Percentiles rank a stretch among this genome's conserved stretches.
These are phyloP conservation scores for Leptonema lineaticorne DNA, from an alignment of 1,140 invertebrate genomes.

Conservation along the genomic window DNA sequence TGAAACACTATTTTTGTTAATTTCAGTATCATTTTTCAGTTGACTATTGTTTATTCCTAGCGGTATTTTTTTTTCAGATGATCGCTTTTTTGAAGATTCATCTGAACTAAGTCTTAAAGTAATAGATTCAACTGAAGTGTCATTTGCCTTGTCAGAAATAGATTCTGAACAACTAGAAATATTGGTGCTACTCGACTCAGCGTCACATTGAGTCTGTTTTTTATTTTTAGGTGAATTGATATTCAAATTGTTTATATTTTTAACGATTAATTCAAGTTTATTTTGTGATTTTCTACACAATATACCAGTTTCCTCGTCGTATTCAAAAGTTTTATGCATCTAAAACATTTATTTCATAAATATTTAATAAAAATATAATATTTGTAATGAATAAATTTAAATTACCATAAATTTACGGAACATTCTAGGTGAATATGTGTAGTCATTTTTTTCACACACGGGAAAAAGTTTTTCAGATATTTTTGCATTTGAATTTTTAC, in stretches of 20 bases:
- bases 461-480: constrained; percentile 39
- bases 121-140: constrained; percentile 15
- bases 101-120: constrained; percentile 32
- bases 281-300: constrained; percentile 28
- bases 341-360: constrained; percentile 25
- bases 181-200: too few relatives aligned
- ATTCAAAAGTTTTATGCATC: constrained; percentile 32
- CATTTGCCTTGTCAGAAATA: too few relatives aligned
- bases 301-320: constrained; percentile 28
- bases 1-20: background rate
- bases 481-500: constrained; percentile 36
- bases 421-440: constrained; percentile 33
- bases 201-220: too few relatives aligned
- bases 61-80: background rate
- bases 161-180: too few relatives aligned
- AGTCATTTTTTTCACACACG: constrained; percentile 33
- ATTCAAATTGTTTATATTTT: constrained; percentile 28
- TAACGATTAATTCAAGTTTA: constrained; percentile 3
- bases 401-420: constrained; percentile 39
- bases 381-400: background rate
- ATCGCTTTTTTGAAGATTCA: constrained; percentile 4
- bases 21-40: background rate
- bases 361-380: background rate
- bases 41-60: background rate
- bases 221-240: constrained; percentile 13